A percentile compares a stretch with the other conserved stretches of the same genome.
phyloP scores from a whole-genome alignment of 1,140 invertebrate species.

The Bradysia coprophila region DNA sequence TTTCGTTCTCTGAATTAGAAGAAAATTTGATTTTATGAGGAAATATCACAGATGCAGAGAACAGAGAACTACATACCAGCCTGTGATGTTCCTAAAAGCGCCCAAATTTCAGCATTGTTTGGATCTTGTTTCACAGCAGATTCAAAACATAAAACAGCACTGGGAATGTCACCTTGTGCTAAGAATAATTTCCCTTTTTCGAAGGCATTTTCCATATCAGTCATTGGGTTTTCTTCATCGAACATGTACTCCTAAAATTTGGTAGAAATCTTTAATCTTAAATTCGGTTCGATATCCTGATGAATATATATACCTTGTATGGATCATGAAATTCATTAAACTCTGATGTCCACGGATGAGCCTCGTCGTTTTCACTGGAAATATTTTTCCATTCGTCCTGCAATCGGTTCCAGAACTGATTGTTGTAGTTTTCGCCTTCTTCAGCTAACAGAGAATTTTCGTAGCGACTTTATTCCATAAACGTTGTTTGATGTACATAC shows the following conservation, averaged over 20 bases:
- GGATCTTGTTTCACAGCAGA: constrained; percentile 77
- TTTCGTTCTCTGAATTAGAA: constrained; percentile 33
- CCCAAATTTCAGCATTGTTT: constrained; percentile 64
- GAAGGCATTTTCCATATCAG: constrained; percentile 60
- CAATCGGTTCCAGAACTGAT: constrained; percentile 53
- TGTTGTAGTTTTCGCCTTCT: constrained; percentile 31
- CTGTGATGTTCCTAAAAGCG: constrained; percentile 69
- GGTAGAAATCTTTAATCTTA: not conserved
- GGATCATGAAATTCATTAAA: constrained; percentile 40
- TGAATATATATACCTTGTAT: constrained; percentile 30
- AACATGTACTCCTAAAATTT: constrained; percentile 59
- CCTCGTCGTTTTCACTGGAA: constrained; percentile 26
- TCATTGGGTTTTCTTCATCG: constrained; percentile 71
- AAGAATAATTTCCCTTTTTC: constrained; percentile 70
- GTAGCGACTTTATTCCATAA: too few species aligned
- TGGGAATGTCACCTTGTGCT: constrained; percentile 74
- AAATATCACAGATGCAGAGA: constrained; percentile 3
- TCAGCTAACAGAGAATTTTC: constrained; percentile 6
- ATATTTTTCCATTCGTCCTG: constrained; percentile 62
- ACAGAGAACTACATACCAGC: too few species aligned
- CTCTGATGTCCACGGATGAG: constrained; percentile 47
- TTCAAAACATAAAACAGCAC: constrained; percentile 93
- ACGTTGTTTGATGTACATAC: too few species aligned
- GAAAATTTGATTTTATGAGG: too few species aligned
- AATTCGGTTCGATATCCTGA: not conserved